Percentiles rank a stretch among this genome's conserved stretches.
Conservation (phyloP, 2,888 invertebrate species). For the Amblyjoppa fuscipennis region DNA sequence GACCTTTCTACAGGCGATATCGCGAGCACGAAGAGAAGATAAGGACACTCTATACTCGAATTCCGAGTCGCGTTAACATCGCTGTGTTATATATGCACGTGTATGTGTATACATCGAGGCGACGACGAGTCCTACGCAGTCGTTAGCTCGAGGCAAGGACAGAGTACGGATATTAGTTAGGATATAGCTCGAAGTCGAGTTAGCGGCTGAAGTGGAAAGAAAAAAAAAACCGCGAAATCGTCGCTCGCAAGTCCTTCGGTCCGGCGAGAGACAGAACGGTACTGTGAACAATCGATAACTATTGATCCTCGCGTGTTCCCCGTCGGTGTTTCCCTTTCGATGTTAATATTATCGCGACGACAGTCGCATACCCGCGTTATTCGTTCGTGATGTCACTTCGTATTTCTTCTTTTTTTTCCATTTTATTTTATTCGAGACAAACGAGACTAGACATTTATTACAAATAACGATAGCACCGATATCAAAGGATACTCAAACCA, state of each 20-base stretch:
- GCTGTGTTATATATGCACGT: constrained; percentile 12
- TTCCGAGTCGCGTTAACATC: constrained; percentile 60
- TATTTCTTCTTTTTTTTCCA: background rate
- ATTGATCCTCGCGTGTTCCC: constrained; percentile 34
- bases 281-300: constrained; percentile 34
- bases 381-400: constrained; percentile 2
- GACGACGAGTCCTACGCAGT: constrained; percentile 51
- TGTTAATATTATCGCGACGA: constrained; percentile 27
- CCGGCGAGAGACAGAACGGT: background rate
- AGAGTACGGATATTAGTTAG: constrained; percentile 51
- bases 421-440: background rate
- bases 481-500: background rate
- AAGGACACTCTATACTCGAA: constrained; percentile 55
- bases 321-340: constrained; percentile 6
- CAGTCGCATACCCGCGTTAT: constrained; percentile 13
- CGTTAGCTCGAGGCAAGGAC: constrained; percentile 47
- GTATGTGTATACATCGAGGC: constrained; percentile 1
- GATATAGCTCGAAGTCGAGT: constrained; percentile 49
- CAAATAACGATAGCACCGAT: constrained; percentile 1
- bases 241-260: constrained; percentile 11
- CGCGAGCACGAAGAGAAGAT: constrained; percentile 54
- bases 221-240: constrained; percentile 12
- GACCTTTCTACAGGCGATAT: constrained; percentile 59
- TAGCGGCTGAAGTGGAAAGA: constrained; percentile 7
- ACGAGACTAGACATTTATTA: constrained; percentile 10